These are phyloP conservation scores for Nemoura dubitans DNA, from an alignment of 2,888 invertebrate genomes.

Conservation along the genomic window DNA sequence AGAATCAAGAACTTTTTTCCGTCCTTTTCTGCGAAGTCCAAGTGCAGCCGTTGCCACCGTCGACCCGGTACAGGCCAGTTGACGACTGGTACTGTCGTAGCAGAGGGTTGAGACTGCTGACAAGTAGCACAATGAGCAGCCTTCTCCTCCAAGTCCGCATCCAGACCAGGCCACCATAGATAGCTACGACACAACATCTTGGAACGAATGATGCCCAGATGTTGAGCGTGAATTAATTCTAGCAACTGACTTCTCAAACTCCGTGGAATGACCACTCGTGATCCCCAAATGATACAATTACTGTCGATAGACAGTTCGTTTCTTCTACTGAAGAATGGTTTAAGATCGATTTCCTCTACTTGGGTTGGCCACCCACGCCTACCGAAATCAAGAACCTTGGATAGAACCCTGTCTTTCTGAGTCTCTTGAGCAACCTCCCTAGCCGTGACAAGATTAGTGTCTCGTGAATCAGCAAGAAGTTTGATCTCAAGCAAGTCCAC, in stretches of 20 bases:
- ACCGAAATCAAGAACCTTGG: slow-evolving; percentile 8
- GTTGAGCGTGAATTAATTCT: slow-evolving; percentile 30
- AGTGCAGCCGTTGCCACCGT: slow-evolving; percentile 51
- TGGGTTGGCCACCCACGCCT: slow-evolving; percentile 32
- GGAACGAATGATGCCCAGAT: slow-evolving; percentile 30
- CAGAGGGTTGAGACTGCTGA: slow-evolving; percentile 48
- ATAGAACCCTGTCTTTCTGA: slow-evolving; percentile 2
- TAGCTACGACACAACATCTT: slow-evolving; percentile 46
- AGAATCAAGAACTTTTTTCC: slow-evolving; percentile 51
- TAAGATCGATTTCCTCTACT: slow-evolving; percentile 9
- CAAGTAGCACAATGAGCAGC: slow-evolving; percentile 45
- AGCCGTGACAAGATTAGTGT: not conserved
- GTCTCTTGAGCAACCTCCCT: not conserved
- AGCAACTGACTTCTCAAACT: slow-evolving; percentile 20
- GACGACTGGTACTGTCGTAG: slow-evolving; percentile 46
- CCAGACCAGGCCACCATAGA: slow-evolving; percentile 49
- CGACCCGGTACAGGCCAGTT: slow-evolving; percentile 51
- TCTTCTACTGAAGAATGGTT: slow-evolving; percentile 26
- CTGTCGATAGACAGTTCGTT: slow-evolving; percentile 28
- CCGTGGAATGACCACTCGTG: slow-evolving; percentile 50
- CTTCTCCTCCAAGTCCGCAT: slow-evolving; percentile 47
- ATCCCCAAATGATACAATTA: slow-evolving; percentile 51
- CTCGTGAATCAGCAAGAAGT: not conserved
- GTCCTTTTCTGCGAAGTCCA: slow-evolving; percentile 52
- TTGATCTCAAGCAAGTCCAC: not conserved